Percentiles rank a stretch among this genome's conserved stretches.
Conservation (phyloP, 2,797 vertebrate genomes). For the Falco concolor region DNA sequence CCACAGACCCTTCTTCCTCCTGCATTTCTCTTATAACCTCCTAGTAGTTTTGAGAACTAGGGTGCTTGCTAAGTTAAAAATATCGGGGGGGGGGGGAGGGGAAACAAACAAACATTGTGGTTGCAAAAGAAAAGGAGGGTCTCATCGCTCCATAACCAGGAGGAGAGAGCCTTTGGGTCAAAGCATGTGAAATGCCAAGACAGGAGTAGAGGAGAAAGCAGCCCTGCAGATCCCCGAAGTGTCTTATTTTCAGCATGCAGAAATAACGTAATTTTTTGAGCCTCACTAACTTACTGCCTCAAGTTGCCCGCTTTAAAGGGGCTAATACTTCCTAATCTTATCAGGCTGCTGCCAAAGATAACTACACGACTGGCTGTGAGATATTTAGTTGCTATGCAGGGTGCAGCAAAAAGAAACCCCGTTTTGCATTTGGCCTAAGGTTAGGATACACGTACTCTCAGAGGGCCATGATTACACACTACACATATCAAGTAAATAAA, state of each 20-base stretch:
- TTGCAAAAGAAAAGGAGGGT: background rate
- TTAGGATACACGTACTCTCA: background rate
- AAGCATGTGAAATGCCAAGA: background rate
- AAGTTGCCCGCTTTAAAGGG: constrained; percentile 6
- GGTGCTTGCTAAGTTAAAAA: background rate
- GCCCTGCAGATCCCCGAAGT: background rate
- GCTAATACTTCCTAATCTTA: constrained; percentile 34
- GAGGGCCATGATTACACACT: background rate
- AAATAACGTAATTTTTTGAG: background rate
- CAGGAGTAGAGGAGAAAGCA: background rate
- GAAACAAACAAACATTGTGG: too few relatives aligned
- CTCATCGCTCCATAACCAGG: background rate
- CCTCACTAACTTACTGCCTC: background rate
- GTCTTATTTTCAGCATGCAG: background rate
- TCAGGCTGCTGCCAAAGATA: constrained; percentile 17
- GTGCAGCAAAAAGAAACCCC: background rate
- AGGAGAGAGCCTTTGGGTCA: background rate
- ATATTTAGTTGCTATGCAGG: background rate
- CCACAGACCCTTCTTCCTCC: background rate
- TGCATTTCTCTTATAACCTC: background rate
- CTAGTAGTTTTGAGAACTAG: background rate
- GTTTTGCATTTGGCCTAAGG: constrained; percentile 8
- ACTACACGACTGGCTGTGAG: background rate
- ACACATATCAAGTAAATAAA: background rate
- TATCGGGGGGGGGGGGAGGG: rapidly evolving